Evolutionary conservation across 92 coral and sea anemone species (phyloP), one percentile per base, ranked within the genome.

Genomic region (Desmophyllum pertusum): DNA sequence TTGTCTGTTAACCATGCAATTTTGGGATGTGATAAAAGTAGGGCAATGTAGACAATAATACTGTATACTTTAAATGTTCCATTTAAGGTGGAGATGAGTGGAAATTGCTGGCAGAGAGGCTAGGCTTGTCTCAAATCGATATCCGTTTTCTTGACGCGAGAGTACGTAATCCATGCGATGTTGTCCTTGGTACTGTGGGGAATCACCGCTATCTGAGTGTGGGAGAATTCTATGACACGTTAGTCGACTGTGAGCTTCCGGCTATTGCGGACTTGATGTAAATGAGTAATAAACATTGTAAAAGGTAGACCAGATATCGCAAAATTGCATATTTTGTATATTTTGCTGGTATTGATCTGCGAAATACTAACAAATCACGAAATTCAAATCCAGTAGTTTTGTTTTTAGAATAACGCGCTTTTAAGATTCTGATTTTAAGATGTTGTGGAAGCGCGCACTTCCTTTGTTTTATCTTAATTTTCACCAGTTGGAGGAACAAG

Each of bases 151-250:
- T 71, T 41, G 76, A 71, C 18, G 23, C 41, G 76, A 71, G 76
- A 71, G 30, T 27, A 19, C 9, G 1, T 4, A 71, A 71, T 21
- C 76, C 76, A 1, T 71, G 53, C 17, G 37, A 71, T 55, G 57
- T 71, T 42, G 55, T 71, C 9, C 38, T 71, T 23, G 37, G 48
- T 27, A 13, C 29, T 40, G 30, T 71, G 31, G 76, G 30, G 25
- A 41, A 71, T 42, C 76, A 71, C 36, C 35, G 76, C 55, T 30
- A 39, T 29, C 10, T 71, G 55, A 71, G 36, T n/a, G 76, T 71
- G 7, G 76, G 76, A 23, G 76, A 71, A 71, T 5, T 71, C 53
- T 71, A 71, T 39, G 76, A 71, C 76, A 57, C 31, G 30, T 57
- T 57, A 10, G 64, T 57, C 35, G 64, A 21, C 31, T 57, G 64